These are phyloP conservation scores for human (Homo sapiens) DNA, from an alignment of 2,113 vertebrate genomes.

Conservation along the genomic window GRCh38 chr11:28585001-28585500, in stretches of 20 bases:
- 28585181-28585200: not conserved
- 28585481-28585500: not conserved
- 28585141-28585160: not conserved
- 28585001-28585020: not conserved
- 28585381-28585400: not conserved
- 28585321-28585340: not conserved
- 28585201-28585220: too few relatives aligned
- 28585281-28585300: not conserved
- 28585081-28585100: not conserved
- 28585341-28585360: not conserved
- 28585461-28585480: not conserved
- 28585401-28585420: not conserved
- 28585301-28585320: not conserved
- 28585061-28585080: not conserved
- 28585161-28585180: not conserved
- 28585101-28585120: not conserved
- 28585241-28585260: not conserved
- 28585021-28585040: not conserved
- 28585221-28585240: not conserved
- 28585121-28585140: not conserved
- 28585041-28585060: not conserved
- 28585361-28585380: not conserved
- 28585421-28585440: not conserved
- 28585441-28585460: not conserved
- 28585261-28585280: not conserved